Evolutionary conservation across 2,113 vertebrate species (phyloP).

Genomic region (Lanius collurio): DNA sequence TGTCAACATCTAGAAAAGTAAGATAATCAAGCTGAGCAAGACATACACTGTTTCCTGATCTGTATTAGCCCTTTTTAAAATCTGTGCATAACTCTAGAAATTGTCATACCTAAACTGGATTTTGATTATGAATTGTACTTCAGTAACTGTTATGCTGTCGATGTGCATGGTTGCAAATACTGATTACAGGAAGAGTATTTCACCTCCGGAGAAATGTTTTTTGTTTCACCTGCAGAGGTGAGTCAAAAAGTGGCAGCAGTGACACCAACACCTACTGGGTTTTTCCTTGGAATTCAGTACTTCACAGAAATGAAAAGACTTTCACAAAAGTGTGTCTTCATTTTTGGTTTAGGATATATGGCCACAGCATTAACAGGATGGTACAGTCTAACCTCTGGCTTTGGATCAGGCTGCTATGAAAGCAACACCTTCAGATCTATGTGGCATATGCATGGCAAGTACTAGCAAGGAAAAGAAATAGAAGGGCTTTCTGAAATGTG

Average conservation of each 20-base stretch:
- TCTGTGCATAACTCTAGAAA: not conserved
- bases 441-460: not conserved
- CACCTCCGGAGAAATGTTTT: not conserved
- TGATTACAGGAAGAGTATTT: not conserved
- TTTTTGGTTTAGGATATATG: not conserved
- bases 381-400: not conserved
- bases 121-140: not conserved
- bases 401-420: not conserved
- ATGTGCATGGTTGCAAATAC: not conserved
- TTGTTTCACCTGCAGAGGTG: not conserved
- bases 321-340: not conserved
- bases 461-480: not conserved
- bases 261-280: not conserved
- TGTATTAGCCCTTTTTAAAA: not conserved
- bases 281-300: not conserved
- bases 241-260: not conserved
- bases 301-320: not conserved
- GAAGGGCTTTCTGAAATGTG: not conserved
- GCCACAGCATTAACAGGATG: not conserved
- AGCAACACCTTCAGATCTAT: not conserved
- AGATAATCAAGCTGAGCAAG: not conserved
- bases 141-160: not conserved
- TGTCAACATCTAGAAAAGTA: not conserved
- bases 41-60: not conserved
- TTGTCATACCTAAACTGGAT: not conserved